phyloP scores from a whole-genome alignment of 2,888 invertebrate species.

The Pyrrhosoma nymphula region DNA sequence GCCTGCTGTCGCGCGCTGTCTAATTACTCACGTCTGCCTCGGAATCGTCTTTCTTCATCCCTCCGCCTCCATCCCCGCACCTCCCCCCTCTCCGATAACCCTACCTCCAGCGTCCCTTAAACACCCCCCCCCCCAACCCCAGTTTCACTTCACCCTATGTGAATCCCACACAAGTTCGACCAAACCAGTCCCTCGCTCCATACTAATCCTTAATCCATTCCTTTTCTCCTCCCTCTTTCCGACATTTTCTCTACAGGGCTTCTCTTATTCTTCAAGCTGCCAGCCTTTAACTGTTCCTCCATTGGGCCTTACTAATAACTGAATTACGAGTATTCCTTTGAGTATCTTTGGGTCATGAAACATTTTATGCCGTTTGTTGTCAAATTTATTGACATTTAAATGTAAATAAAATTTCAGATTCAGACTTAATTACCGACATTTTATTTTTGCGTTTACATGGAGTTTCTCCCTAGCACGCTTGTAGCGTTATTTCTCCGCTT shows the following conservation, averaged over 20 bases:
- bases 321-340: too few relatives aligned
- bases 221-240: not conserved
- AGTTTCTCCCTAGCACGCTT: too few relatives aligned
- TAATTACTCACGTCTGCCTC: constrained; percentile 66
- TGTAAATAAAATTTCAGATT: too few relatives aligned
- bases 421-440: too few relatives aligned
- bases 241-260: not conserved
- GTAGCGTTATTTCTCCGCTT: too few relatives aligned
- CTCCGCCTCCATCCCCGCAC: not conserved
- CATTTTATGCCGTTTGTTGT: too few relatives aligned
- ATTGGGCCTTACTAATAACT: too few relatives aligned
- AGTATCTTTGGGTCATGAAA: too few relatives aligned
- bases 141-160: too few relatives aligned
- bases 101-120: not conserved
- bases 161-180: not conserved
- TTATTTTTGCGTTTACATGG: too few relatives aligned
- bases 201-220: not conserved
- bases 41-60: constrained; percentile 56
- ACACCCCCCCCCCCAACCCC: not conserved
- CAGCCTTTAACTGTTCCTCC: not conserved
- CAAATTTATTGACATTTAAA: too few relatives aligned
- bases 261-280: not conserved
- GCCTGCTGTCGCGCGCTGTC: constrained; percentile 62
- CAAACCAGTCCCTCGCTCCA: not conserved
- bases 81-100: not conserved